Evolutionary conservation across 2,113 vertebrate genomes (phyloP).

Genomic region (Ophiodon elongatus): DNA sequence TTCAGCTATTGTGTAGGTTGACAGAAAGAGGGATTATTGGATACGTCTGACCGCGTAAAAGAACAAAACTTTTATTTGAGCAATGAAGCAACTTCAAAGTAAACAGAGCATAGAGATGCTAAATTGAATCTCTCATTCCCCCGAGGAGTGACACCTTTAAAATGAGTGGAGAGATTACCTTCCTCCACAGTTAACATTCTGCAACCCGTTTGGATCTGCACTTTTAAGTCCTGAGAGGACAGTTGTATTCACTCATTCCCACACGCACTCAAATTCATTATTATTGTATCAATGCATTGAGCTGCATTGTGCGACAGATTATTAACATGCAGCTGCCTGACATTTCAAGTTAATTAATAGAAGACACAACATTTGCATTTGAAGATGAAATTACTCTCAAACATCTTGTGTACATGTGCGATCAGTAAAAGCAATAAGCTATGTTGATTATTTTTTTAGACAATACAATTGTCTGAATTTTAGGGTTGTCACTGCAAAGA

Average conservation of each 20-base stretch:
- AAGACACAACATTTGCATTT: background rate
- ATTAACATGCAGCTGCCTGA: background rate
- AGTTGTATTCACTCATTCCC: constrained; percentile 1
- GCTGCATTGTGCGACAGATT: constrained; percentile 1
- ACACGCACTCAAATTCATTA: background rate
- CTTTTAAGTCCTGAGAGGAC: constrained; percentile 22
- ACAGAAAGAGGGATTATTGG: background rate
- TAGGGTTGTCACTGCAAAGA: background rate
- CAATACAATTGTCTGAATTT: background rate
- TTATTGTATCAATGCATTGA: constrained; percentile 3
- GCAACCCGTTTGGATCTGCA: constrained; percentile 51
- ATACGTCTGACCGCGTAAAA: background rate
- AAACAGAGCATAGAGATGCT: constrained; percentile 20
- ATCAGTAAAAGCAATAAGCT: background rate
- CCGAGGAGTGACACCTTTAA: background rate
- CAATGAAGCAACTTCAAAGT: constrained; percentile 2
- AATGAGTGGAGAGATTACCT: constrained; percentile 20
- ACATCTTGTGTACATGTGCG: background rate
- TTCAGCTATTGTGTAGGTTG: constrained; percentile 11
- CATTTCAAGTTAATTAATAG: constrained; percentile 6
- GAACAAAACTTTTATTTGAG: background rate
- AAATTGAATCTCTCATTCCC: constrained; percentile 22
- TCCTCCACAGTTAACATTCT: constrained; percentile 36
- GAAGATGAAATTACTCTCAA: background rate
- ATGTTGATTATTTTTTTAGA: background rate